Evolutionary conservation across 2,797 vertebrate genomes (phyloP).

Genomic region (Sternarchorhynchus goeldii): DNA sequence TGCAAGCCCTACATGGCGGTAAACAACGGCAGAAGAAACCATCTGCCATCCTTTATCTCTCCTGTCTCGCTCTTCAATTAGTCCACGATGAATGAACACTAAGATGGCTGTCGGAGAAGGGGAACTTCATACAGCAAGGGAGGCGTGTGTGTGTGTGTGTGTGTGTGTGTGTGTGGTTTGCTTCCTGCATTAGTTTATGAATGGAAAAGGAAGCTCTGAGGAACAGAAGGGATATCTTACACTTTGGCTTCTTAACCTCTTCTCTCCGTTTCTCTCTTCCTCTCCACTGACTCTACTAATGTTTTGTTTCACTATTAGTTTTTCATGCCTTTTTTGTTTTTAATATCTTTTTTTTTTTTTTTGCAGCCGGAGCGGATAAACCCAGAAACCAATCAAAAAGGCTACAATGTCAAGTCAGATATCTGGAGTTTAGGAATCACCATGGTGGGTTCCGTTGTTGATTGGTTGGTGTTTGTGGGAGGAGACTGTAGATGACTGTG

Average conservation of each 20-base stretch:
- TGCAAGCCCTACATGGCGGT: slow-evolving; percentile 99
- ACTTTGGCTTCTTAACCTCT: slow-evolving; percentile 7
- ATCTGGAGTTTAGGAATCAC: slow-evolving; percentile 99
- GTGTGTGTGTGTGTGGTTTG: slow-evolving; percentile 9
- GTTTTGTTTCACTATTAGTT: background rate
- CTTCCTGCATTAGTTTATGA: slow-evolving; percentile 36
- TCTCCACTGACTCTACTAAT: background rate
- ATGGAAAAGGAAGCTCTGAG: slow-evolving; percentile 42
- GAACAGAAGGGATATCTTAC: slow-evolving; percentile 31
- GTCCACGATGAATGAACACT: slow-evolving; percentile 5
- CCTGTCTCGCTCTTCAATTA: slow-evolving; percentile 13
- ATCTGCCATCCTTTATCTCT: no score
- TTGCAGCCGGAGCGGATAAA: slow-evolving; percentile 95
- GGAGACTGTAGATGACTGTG: background rate
- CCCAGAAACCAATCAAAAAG: slow-evolving; percentile 96
- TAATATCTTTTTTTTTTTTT: slow-evolving; percentile 43
- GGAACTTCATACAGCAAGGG: slow-evolving; percentile 8
- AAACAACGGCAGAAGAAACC: slow-evolving; percentile 59
- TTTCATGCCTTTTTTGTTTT: slow-evolving; percentile 8
- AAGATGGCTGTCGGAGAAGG: slow-evolving; percentile 13
- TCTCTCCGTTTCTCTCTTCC: background rate
- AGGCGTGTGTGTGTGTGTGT: slow-evolving; percentile 14
- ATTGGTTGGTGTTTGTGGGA: background rate
- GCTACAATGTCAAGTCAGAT: slow-evolving; percentile 96
- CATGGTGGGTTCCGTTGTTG: slow-evolving; percentile 76